Evolutionary conservation across 2,888 invertebrate species (phyloP).

Genomic region (Ethmia dodecea): DNA sequence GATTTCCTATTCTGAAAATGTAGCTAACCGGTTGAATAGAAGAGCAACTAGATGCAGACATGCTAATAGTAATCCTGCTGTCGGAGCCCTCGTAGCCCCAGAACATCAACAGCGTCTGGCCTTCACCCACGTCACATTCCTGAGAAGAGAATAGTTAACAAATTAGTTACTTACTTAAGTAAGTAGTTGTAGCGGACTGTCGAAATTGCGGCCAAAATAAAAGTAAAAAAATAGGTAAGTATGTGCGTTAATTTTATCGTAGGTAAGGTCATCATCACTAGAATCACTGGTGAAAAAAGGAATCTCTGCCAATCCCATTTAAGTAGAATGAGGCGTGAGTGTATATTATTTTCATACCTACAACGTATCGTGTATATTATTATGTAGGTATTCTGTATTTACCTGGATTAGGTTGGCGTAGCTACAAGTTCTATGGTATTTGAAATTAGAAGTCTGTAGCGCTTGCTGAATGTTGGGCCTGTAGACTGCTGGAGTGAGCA

Average conservation of each 20-base stretch:
- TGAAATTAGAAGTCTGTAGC: slow-evolving; percentile 47
- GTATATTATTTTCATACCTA: no score
- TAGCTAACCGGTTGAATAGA: slow-evolving; percentile 25
- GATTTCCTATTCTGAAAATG: no score
- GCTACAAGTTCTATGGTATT: slow-evolving; percentile 58
- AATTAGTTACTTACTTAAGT: no score
- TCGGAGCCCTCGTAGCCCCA: slow-evolving; percentile 55
- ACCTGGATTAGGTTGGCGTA: slow-evolving; percentile 16
- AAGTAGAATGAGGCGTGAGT: no score
- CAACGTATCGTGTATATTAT: not conserved
- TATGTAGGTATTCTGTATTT: not conserved
- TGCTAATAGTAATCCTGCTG: slow-evolving; percentile 53
- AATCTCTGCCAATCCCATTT: no score
- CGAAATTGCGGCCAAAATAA: no score
- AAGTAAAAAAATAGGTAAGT: no score
- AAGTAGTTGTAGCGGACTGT: no score
- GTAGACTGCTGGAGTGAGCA: slow-evolving; percentile 41
- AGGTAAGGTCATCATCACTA: no score
- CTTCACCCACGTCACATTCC: slow-evolving; percentile 59
- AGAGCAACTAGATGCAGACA: slow-evolving; percentile 58
- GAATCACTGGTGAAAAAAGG: no score
- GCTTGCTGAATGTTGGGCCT: slow-evolving; percentile 49
- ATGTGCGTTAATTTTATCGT: no score
- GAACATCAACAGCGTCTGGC: slow-evolving; percentile 57
- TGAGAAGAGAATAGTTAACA: no score